Conservation (phyloP, 2,797 vertebrate species). For the Squalus acanthias region DNA sequence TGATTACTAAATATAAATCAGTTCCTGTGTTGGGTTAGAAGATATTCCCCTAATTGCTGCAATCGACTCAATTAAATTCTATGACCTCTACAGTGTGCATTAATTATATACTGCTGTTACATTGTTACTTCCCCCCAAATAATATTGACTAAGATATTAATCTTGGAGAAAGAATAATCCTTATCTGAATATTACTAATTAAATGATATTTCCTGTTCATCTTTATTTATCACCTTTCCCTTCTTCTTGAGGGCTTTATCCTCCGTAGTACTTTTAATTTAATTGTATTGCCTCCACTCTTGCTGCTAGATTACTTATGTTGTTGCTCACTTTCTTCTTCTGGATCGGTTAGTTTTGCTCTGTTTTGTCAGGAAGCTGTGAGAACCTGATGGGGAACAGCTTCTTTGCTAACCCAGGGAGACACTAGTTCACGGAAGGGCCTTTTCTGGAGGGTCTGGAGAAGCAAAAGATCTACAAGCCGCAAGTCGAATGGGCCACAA, state of each 20-base stretch:
- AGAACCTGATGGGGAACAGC: background rate
- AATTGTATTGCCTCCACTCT: background rate
- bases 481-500: background rate
- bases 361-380: background rate
- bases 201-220: constrained; percentile 1
- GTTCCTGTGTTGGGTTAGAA: constrained; percentile 6
- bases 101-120: background rate
- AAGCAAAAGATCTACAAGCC: too few species aligned
- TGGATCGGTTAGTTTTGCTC: background rate
- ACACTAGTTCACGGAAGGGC: background rate
- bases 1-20: constrained; percentile 29
- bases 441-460: background rate
- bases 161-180: constrained; percentile 14
- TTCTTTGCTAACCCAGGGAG: background rate
- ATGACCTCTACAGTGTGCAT: background rate
- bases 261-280: background rate
- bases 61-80: constrained; percentile 3
- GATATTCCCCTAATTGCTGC: background rate
- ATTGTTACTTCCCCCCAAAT: background rate
- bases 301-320: background rate
- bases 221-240: constrained; percentile 1
- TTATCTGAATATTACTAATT: constrained; percentile 21
- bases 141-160: background rate
- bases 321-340: background rate
- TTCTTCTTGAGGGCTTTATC: background rate